Conservation (phyloP, 2,797 vertebrate genomes). For the Tokudaia tokunoshimensis region DNA sequence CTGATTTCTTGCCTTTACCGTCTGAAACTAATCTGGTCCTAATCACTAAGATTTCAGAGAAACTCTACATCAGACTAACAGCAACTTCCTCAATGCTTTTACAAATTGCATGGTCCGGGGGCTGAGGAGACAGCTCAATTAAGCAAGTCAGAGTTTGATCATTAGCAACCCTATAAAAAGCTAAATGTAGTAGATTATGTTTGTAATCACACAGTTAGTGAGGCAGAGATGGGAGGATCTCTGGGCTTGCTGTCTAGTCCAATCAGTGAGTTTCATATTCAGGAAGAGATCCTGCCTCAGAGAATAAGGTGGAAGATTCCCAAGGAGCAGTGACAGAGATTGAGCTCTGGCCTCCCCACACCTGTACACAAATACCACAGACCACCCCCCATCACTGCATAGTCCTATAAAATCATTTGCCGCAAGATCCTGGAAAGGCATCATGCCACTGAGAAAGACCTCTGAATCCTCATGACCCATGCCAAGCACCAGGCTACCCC, state of each 20-base stretch:
- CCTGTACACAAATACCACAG: no score
- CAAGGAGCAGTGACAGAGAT: neutral
- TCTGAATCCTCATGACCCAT: rapidly evolving
- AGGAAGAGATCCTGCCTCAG: neutral
- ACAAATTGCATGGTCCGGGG: neutral
- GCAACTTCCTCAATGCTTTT: neutral
- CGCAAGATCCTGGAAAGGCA: neutral
- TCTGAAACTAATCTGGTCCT: neutral
- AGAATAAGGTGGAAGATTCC: neutral
- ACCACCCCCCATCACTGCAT: neutral
- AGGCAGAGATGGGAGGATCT: neutral
- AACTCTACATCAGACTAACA: rapidly evolving
- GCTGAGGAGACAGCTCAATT: neutral
- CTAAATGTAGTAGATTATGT: neutral
- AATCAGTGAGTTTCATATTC: neutral
- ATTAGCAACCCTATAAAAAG: neutral
- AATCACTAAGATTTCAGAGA: neutral
- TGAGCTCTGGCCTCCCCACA: neutral
- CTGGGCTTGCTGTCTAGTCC: neutral
- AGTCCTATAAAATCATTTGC: neutral
- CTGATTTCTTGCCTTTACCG: neutral
- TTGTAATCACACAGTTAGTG: neutral
- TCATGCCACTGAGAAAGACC: neutral
- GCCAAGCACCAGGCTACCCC: rapidly evolving
- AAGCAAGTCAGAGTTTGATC: neutral